Base-by-base conservation (phyloP, 2,888 invertebrate species). In the Beris morrisii region DNA sequence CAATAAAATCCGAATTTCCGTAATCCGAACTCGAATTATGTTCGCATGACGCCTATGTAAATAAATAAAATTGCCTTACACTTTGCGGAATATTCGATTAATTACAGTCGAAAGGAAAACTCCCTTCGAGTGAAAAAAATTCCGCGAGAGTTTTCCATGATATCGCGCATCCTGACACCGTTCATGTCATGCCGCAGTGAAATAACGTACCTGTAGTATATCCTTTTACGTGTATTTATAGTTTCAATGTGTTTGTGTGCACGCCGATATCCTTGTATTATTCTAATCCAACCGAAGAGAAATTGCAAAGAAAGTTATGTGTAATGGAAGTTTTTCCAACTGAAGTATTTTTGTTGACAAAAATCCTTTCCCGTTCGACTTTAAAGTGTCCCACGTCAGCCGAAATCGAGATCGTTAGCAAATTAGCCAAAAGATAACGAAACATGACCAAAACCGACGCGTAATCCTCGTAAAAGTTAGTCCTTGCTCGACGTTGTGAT, bases 141-240 rank as follows among this genome's bases (percentile, higher is more conserved):
- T 61, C 38, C 61, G 50, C 32, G 32, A 5, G 50, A 38, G 15
- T 32, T 52, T 32, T 11, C 61, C 11, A 52, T 28, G 9, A 59
- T 45, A 48, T 50, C 61, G 61, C 61, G 61, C 61, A 61, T 52
- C 38, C 38, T 38, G 38, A 38, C 38, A 38, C 38, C 38, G 61
- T 61, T 61, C 31, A 50, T 61, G 61, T 61, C 61, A 61, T 61
- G 61, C 61, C 61, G 61, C 61, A 61, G 61, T 61, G 61, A 52
- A 52, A 52, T 31, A 61, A 50, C 43, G 22, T 61, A 61, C 61
- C 61, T 61, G 61, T 61, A 38, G 38, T 38, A 12, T 61, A 61
- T 38, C 50, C 38, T 52, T 61, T 52, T 38, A 4, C 50, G 50
- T 52, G 52, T 61, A 50, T 61, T 61, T 61, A 50, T 50, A 61